Evolutionary conservation across 2,113 vertebrate genomes (phyloP), one percentile per base, ranked within the genome.

Genomic region (Elephas maximus): DNA sequence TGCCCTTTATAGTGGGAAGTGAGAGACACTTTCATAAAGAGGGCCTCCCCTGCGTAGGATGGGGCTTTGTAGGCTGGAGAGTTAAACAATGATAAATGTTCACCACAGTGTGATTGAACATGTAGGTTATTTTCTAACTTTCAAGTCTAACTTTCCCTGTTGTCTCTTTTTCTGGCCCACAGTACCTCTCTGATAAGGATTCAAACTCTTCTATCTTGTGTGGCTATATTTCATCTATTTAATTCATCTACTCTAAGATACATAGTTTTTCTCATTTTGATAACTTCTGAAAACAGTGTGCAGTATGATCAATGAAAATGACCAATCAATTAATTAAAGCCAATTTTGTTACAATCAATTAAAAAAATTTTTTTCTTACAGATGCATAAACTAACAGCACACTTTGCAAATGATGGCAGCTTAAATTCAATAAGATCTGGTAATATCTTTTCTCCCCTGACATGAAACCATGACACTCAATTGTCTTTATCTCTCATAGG

Each of bases 241-340:
- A n/a, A 76, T 85, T 94, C 6, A 86, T 88, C 80, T 84, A 44
- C 65, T 65, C 82, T 65, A 85, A 91, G 76, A 81, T 62, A 60
- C 14, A 44, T 57, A 60, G 30, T 71, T 76, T 53, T n/a, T 84
- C 48, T n/a, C 26, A 91, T 63, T 96, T 94, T 83, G 74, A 44
- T 18, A 51, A 51, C 24, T 62, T 88, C 63, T 93, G 62, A 91
- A 93, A 89, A 85, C 65, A 14, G 33, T 65, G 30, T 48, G 2
- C 83, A 44, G 93, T 82, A 82, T 0, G 45, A 79, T 44, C 18
- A 48, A 33, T 69, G 23, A 86, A 92, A 93, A 62, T 26, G 21
- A 21, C 80, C 18, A 10, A 74, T 79, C 18, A 67, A 28, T 53
- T 15, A 51, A 82, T 95, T 73, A 91, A 88, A 93, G 88, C 2